phyloP scores from a whole-genome alignment of 2,113 vertebrate species.

The Butorides virescens region DNA sequence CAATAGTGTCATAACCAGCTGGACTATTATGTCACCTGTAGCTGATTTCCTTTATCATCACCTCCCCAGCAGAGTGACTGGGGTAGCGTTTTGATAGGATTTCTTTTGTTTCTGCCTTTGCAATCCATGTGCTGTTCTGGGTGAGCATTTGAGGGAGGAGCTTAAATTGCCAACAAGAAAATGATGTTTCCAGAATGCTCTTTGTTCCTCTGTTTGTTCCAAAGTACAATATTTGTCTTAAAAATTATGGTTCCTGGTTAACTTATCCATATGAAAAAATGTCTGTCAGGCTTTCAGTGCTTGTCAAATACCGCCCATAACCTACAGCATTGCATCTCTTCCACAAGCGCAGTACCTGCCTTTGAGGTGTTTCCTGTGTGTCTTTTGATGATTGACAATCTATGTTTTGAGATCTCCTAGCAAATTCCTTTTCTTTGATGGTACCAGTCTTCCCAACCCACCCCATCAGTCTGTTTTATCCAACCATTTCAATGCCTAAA shows the following conservation, averaged over 20 bases:
- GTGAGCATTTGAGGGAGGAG: neutral
- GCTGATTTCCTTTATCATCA: neutral
- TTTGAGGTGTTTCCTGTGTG: neutral
- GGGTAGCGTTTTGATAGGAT: neutral
- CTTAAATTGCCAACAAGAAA: neutral
- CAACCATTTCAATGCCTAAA: neutral
- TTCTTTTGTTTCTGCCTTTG: neutral
- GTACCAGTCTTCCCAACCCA: neutral
- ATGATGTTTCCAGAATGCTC: neutral
- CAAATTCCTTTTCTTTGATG: neutral
- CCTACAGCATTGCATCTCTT: neutral
- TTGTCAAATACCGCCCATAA: neutral
- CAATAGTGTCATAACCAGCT: neutral
- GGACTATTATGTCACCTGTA: neutral
- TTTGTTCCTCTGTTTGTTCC: neutral
- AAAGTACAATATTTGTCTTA: neutral
- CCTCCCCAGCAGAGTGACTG: neutral
- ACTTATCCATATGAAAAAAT: neutral
- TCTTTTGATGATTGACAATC: neutral
- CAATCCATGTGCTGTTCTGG: neutral
- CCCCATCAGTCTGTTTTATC: neutral
- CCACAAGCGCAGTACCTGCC: neutral
- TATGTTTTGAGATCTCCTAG: neutral
- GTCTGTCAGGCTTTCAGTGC: neutral
- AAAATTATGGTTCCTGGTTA: neutral